Base-by-base conservation (phyloP, 2,888 invertebrate species). In the Parthenolecanium corni region DNA sequence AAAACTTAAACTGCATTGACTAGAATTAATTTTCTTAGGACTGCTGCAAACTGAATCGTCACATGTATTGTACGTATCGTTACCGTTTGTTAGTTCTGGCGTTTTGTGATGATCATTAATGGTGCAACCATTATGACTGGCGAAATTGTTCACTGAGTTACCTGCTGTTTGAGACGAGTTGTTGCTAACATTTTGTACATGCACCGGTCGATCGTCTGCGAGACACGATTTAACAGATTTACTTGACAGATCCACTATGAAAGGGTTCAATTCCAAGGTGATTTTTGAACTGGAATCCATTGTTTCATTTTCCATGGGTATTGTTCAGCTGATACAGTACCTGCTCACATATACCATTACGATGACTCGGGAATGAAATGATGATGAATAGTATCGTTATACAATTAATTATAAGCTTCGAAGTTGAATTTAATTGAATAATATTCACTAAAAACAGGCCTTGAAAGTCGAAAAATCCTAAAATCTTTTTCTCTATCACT, bases 271-370 rank as follows among this genome's bases (percentile, higher is more conserved):
- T n/a, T 58, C 58, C n/a, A 38, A 16, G 16, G 56, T 23, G 14
- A 49, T 18, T 36, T 58, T 21, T 31, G 23, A 21, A 18, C 36
- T 38, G 3, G 58, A 38, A 58, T 62, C 62, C 62, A 62, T 62
- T 53, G 31, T 53, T 62, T 52, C 62, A 62, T 62, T 62, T 62
- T 62, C 62, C 62, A 62, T 62, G 36, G 44, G 57, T 18, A 58
- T 18, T 31, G 31, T 58, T 36, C 18, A 16, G 9, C 14, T 20
- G 23, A 18, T 4, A 23, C 5, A 49, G 14, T 31, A 31, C 9
- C 31, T 31, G 31, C 5, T 6, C 5, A 9, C 31, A 31, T 31
- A 31, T 31, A 31, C 5, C 31, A 31, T 31, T 31, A 31, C 31
- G 31, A 5, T 49, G 49, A 49, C 11, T 49, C 49, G 14, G 2